phyloP scores from a whole-genome alignment of 1,140 invertebrate genomes.

The Papilio machaon region DNA sequence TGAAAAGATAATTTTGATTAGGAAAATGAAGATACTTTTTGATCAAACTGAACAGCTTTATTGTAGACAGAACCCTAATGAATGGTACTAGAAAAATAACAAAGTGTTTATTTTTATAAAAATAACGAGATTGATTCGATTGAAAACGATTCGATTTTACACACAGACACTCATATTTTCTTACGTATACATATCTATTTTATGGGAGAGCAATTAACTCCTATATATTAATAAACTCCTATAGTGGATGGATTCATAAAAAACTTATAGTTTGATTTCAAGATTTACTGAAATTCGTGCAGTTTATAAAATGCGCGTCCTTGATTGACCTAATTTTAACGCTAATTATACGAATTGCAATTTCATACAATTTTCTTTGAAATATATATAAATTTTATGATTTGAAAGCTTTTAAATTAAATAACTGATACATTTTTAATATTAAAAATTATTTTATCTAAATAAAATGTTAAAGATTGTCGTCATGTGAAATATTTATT shows the following conservation, averaged over 20 bases:
- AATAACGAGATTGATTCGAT: too few relatives aligned
- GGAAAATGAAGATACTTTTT: conserved; percentile 1
- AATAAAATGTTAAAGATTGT: neutral
- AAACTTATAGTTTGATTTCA: too few relatives aligned
- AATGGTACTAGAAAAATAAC: neutral
- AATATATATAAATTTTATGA: neutral
- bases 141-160: too few relatives aligned
- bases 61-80: neutral
- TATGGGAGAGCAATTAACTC: too few relatives aligned
- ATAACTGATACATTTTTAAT: neutral
- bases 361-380: neutral
- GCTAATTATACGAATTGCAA: neutral
- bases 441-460: neutral
- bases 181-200: too few relatives aligned
- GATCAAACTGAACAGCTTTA: neutral
- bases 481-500: conserved; percentile 1
- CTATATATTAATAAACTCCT: too few relatives aligned
- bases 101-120: neutral
- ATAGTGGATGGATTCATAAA: too few relatives aligned
- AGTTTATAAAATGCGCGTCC: too few relatives aligned
- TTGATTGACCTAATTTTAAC: neutral
- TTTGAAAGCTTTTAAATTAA: neutral
- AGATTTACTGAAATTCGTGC: too few relatives aligned
- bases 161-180: too few relatives aligned
- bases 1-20: conserved; percentile 22